A percentile compares a stretch with the other conserved stretches of the same genome.
Conservation (phyloP, 2,888 invertebrate species). For the Stegophylla sp. region DNA sequence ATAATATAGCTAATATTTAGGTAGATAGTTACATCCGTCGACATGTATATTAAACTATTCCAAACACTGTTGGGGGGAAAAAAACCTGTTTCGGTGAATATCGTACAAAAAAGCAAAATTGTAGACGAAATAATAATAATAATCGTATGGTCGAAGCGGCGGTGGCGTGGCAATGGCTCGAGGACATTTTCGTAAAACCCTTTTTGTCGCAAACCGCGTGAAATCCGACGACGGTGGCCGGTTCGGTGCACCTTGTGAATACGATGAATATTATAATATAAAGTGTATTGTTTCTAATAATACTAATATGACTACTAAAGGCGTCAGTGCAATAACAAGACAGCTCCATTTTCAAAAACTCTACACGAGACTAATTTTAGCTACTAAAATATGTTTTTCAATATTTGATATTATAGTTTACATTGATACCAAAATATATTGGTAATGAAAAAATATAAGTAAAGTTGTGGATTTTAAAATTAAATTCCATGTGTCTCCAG, state of each 20-base stretch:
- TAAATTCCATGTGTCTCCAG: no score
- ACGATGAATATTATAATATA: neutral
- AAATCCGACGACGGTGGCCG: neutral
- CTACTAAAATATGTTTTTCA: no score
- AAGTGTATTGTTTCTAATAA: slow-evolving; percentile 4
- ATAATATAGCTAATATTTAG: slow-evolving; percentile 6
- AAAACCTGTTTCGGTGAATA: neutral
- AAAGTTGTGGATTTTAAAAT: no score
- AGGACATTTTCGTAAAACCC: slow-evolving; percentile 19
- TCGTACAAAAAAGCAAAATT: neutral
- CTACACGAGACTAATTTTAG: no score
- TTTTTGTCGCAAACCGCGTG: neutral
- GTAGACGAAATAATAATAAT: neutral
- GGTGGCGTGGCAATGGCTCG: neutral
- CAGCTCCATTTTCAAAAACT: no score
- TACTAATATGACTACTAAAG: no score
- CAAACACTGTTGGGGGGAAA: no score
- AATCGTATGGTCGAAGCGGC: no score
- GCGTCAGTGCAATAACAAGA: no score
- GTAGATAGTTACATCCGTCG: neutral
- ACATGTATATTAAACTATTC: neutral
- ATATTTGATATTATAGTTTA: no score
- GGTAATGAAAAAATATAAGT: no score
- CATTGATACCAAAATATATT: no score
- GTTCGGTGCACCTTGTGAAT: neutral